Evolutionary conservation across 2,797 vertebrate species (phyloP), one percentile per base, ranked within the genome.

Genomic region (Chloroceryle inda): DNA sequence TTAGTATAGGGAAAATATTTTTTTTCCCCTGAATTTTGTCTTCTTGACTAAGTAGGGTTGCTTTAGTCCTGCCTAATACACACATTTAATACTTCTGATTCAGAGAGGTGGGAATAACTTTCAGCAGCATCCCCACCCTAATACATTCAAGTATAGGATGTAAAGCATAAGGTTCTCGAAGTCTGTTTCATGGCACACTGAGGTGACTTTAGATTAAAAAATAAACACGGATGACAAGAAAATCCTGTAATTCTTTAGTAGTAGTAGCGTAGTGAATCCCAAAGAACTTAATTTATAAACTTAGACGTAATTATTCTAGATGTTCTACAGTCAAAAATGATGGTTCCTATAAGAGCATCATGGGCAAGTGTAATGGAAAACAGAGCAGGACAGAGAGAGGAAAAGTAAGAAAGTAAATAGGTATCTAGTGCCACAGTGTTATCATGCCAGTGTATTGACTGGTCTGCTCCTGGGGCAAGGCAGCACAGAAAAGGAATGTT

Each of bases 401-500:
- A 75, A 88, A 83, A n/a, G 42, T 1, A 50, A 85, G 47, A 87
- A 94, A 92, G 94, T 33, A 47, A 85, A 14, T 1, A 49, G 26
- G 38, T 49, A 88, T 61, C 45, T n/a, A 56, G 11, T 89, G 72
- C 38, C 49, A 23, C 33, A 89, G 66, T 5, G 8, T 44, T 37
- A 68, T 31, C 58, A n/a, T 53, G n/a, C 24, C 82, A 84, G 53
- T 1, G 1, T 2, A 49, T 58, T 20, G 45, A 62, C 76, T 47
- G 53, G 11, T 49, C 79, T 91, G 61, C n/a, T 75, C 62, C n/a
- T 44, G n/a, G 26, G 20, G 73, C 49, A 31, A 92, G 45, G 58
- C 42, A 86, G 62, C 66, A 35, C 68, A 50, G 87, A 50, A 47
- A 71, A 91, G 56, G 82, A 95, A 94, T 86, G 80, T 69, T 92